phyloP scores from a whole-genome alignment of 2,888 invertebrate species.

The Liopterus haemorrhoidalis region DNA sequence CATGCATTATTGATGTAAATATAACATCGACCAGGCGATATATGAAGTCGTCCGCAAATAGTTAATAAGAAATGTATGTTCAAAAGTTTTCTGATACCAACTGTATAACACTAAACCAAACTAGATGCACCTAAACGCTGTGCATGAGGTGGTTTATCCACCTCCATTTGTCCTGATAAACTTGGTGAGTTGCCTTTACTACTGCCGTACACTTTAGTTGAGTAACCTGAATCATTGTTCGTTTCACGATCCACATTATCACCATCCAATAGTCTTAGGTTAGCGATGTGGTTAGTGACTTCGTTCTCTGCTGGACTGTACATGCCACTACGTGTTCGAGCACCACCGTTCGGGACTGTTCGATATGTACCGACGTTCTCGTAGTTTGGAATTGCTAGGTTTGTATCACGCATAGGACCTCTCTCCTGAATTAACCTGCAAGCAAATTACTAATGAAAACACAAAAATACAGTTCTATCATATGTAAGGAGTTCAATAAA shows the following conservation, averaged over 20 bases:
- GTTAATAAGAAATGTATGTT: too few relatives aligned
- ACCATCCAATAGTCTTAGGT: constrained; percentile 14
- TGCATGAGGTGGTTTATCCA: constrained; percentile 38
- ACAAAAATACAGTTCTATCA: too few relatives aligned
- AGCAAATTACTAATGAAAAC: too few relatives aligned
- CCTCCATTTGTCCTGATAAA: constrained; percentile 49
- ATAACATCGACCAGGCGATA: too few relatives aligned
- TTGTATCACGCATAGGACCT: constrained; percentile 53
- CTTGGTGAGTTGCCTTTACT: constrained; percentile 74
- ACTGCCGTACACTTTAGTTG: constrained; percentile 74
- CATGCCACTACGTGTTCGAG: constrained; percentile 47
- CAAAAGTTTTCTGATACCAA: too few relatives aligned
- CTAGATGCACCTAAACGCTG: constrained; percentile 55
- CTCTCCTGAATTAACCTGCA: constrained; percentile 43
- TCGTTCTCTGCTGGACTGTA: constrained; percentile 47
- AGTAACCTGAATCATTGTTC: constrained; percentile 81
- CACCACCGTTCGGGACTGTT: constrained; percentile 30
- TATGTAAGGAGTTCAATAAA: too few relatives aligned
- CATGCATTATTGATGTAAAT: too few relatives aligned
- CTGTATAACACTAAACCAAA: constrained; percentile 49
- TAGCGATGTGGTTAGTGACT: constrained; percentile 11
- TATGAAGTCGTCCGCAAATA: too few relatives aligned
- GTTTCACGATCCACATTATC: constrained; percentile 54
- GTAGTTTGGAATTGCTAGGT: constrained; percentile 53
- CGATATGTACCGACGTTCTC: constrained; percentile 45